These are phyloP conservation scores for Meloidogyne hapla DNA, from an alignment of 1,140 invertebrate genomes.

Conservation along the genomic window DNA sequence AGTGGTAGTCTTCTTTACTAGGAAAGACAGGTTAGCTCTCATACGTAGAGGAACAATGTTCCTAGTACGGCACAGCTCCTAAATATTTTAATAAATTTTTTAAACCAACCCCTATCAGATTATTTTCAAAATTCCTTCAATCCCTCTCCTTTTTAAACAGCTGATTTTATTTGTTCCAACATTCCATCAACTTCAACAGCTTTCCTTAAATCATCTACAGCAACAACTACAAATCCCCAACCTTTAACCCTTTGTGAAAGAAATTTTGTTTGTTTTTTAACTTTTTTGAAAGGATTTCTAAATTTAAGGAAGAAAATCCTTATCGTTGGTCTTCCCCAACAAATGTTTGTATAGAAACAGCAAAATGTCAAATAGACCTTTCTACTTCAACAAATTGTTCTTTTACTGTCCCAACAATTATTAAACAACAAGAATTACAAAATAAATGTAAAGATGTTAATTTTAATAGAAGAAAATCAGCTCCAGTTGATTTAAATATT, in stretches of 20 bases:
- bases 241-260: constrained; percentile 15
- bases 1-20: no score
- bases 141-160: not conserved
- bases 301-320: constrained; percentile 15
- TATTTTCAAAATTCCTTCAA: not conserved
- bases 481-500: not conserved
- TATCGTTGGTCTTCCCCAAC: constrained; percentile 4
- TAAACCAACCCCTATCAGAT: not conserved
- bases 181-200: not conserved
- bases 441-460: not conserved
- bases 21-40: no score
- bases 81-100: not conserved
- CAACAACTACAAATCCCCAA: not conserved
- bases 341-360: constrained; percentile 5
- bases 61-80: no score
- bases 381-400: constrained; percentile 19
- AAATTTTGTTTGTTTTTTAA: constrained; percentile 15
- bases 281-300: not conserved
- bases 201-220: not conserved
- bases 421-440: not conserved
- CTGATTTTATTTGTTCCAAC: constrained; percentile 7
- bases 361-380: constrained; percentile 19
- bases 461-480: not conserved
- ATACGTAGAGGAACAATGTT: no score
- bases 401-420: not conserved